phyloP scores from a whole-genome alignment of 2,888 invertebrate genomes.

The Agelastica alni region DNA sequence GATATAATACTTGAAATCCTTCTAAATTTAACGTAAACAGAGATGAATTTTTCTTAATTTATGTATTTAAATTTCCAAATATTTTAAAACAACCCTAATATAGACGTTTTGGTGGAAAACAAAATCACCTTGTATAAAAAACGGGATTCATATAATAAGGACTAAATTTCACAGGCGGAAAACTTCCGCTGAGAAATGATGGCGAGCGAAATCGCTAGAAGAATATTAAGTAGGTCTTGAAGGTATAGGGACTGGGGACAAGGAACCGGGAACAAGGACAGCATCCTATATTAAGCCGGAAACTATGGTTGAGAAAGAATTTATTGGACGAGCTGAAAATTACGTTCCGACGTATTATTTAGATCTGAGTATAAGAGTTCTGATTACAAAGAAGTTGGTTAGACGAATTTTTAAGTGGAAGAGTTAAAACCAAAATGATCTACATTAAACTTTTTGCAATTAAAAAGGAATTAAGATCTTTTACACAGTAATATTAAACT shows the following conservation, averaged over 20 bases:
- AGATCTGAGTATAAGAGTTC: constrained; percentile 5
- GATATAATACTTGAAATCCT: no score
- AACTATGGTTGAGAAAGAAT: constrained; percentile 43
- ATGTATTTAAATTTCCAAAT: no score
- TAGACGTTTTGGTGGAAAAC: no score
- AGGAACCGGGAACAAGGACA: constrained; percentile 30
- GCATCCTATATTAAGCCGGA: constrained; percentile 44
- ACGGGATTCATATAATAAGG: constrained; percentile 51
- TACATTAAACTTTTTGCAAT: no score
- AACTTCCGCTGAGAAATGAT: constrained; percentile 55
- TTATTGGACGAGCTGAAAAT: constrained; percentile 45
- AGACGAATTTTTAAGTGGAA: no score
- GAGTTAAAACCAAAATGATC: no score
- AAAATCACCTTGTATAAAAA: constrained; percentile 39
- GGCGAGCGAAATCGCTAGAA: constrained; percentile 54
- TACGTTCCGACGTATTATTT: constrained; percentile 34
- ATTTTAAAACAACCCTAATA: no score
- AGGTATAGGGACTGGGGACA: constrained; percentile 30
- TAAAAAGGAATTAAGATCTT: no score
- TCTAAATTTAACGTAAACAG: no score
- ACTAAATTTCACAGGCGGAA: constrained; percentile 55
- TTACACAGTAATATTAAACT: no score
- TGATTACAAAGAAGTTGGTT: no score
- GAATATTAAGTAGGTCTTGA: constrained; percentile 53
- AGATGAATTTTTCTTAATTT: no score